A percentile compares a stretch with the other conserved stretches of the same genome.
phyloP scores from a whole-genome alignment of 2,888 invertebrate species.

The Serrognathus titanus region DNA sequence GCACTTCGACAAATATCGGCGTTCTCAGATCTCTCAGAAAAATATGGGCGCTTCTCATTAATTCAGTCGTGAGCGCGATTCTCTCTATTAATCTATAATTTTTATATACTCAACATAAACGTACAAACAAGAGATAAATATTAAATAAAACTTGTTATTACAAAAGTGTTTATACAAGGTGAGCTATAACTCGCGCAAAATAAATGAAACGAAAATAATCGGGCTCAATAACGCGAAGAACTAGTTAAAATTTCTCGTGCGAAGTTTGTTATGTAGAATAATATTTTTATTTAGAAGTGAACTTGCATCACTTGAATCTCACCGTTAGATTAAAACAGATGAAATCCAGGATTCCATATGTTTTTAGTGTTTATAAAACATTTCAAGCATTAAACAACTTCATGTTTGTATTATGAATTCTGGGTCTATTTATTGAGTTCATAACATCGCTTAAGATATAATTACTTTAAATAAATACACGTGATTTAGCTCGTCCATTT shows the following conservation, averaged over 20 bases:
- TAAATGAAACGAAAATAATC: neutral
- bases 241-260: neutral
- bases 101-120: too few species aligned
- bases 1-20: too few species aligned
- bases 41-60: too few species aligned
- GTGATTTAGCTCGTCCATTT: slow-evolving; percentile 29
- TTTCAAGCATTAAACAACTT: slow-evolving; percentile 44
- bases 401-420: slow-evolving; percentile 46
- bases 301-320: slow-evolving; percentile 1
- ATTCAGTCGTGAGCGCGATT: too few species aligned
- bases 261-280: slow-evolving; percentile 1
- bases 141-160: neutral
- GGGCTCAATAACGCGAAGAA: neutral
- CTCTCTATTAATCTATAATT: too few species aligned
- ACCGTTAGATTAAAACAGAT: slow-evolving; percentile 27
- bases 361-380: slow-evolving; percentile 48
- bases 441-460: slow-evolving; percentile 44
- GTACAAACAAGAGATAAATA: neutral
- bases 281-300: slow-evolving; percentile 1
- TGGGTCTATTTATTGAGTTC: slow-evolving; percentile 44
- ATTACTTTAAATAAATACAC: slow-evolving; percentile 45
- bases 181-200: neutral
- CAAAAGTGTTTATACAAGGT: neutral
- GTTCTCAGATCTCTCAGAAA: too few species aligned
- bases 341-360: slow-evolving; percentile 47